A percentile compares a stretch with the other conserved stretches of the same genome.
These are phyloP conservation scores for Podilymbus podiceps DNA, from an alignment of 2,113 vertebrate species.

Conservation along the genomic window DNA sequence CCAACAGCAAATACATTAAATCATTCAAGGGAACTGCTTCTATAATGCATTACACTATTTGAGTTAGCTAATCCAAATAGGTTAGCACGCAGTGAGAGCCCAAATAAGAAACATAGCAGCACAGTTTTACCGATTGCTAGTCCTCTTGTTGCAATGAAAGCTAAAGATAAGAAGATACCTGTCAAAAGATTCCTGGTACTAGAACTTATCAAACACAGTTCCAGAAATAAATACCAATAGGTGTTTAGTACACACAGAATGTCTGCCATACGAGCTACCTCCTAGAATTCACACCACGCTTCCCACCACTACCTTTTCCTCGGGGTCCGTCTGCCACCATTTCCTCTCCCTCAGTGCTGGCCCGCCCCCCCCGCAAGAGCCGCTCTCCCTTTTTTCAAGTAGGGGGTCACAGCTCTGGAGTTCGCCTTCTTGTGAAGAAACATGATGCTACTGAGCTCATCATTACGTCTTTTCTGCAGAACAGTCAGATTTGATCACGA, in stretches of 20 bases:
- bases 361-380: not conserved
- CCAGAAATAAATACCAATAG: not conserved
- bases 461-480: not conserved
- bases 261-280: not conserved
- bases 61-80: not conserved
- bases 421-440: not conserved
- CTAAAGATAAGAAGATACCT: not conserved
- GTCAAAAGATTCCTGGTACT: not conserved
- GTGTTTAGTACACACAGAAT: not conserved
- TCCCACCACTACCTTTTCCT: not conserved
- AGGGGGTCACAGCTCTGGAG: too few species aligned
- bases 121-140: not conserved
- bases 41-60: not conserved
- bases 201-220: not conserved
- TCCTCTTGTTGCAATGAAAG: not conserved
- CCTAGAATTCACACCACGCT: not conserved
- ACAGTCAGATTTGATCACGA: not conserved
- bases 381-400: not conserved
- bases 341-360: not conserved
- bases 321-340: not conserved
- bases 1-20: not conserved
- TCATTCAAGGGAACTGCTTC: not conserved
- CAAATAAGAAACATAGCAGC: not conserved
- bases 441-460: fast-evolving
- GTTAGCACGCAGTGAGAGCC: not conserved